Evolutionary conservation across 2,113 vertebrate genomes (phyloP), one percentile per base, ranked within the genome.

Genomic region (Cebidichthys violaceus): DNA sequence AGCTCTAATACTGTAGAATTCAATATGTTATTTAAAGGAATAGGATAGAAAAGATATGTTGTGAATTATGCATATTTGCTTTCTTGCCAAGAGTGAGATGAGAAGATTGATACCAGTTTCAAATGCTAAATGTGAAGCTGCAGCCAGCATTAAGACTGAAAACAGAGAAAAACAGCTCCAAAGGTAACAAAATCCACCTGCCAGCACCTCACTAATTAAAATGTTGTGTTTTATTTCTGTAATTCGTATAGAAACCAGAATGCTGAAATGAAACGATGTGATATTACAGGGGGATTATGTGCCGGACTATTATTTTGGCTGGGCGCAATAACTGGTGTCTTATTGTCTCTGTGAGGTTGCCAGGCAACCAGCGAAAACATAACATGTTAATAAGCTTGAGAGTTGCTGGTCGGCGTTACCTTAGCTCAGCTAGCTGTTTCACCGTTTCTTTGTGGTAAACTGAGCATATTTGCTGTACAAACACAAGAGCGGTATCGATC

Each of bases 351-450:
- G 29, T 62, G 31, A 60, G 39, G 70, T 17, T 73, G 18, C 60
- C 33, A 33, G 20, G 31, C 31, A 65, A 52, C 31, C 17, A 52
- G 50, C 3, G 4, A 65, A 75, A 24, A 27, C 54, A 29, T 14
- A 39, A 22, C 10, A 15, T 75, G 17, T 41, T 27, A 31, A 9
- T 41, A 22, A 14, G 17, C 5, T 41, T 22, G 9, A 2, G 24
- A 60, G 59, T 22, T 62, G 41, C 41, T 24, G 41, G 41, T 72
- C 13, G 4, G 2, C 10, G 14, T 60, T 57, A 14, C 24, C 55
- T 59, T 59, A 14, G 31, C 73, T 33, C 37, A 24, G 17, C n/a
- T 64, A 24, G 31, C 31, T 61, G 59, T 73, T 59, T 73, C 39
- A 17, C 9, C 24, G 7, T 9, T 61, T 31, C 37, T n/a, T 77